Evolutionary conservation across 2,888 invertebrate species (phyloP), one percentile per base, ranked within the genome.

Genomic region (Strigamia crassipes): DNA sequence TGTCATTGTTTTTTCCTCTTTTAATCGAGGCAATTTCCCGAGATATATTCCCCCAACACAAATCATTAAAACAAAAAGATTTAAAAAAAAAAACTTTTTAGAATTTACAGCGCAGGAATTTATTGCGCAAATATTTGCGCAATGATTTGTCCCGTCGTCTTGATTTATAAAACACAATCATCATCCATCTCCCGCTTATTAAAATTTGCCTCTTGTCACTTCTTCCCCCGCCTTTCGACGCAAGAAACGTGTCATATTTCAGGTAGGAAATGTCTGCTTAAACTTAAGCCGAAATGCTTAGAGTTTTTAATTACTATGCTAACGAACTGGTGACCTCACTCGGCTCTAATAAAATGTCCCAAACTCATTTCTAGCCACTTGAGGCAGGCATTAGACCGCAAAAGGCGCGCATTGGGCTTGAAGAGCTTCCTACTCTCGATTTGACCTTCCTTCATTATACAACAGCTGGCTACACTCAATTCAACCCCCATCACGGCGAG

Each of bases 401-500:
- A 66, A 66, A 31, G 27, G 66, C 66, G 27, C 66, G 23, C 51
- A 51, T 51, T 66, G 23, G 66, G 66, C 31, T 66, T 66, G 27
- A 66, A 66, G 66, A 66, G 66, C 27, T 9, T n/a, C 23, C 23
- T 13, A 27, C 66, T 66, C 31, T 10, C 66, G 66, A 66, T 31
- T 66, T 66, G 66, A 66, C 66, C 66, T 66, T 66, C 31, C 66
- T 66, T 66, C 66, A 66, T 66, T 66, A 66, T 66, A 66, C 66
- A 66, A 66, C 66, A 66, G 66, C 66, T 66, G 66, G 66, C 66
- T 66, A 66, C 66, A 66, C 66, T 66, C 66, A 66, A 66, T 66
- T 66, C 66, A 66, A 66, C 66, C 66, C 66, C 15, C 66, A 31
- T 31, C 66, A 27, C 31, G n/a, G 3, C 23, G 23, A 66, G 66